Percentiles rank a stretch among this genome's conserved stretches.
phyloP scores from a whole-genome alignment of 2,888 invertebrate species.

The Thera obeliscata region DNA sequence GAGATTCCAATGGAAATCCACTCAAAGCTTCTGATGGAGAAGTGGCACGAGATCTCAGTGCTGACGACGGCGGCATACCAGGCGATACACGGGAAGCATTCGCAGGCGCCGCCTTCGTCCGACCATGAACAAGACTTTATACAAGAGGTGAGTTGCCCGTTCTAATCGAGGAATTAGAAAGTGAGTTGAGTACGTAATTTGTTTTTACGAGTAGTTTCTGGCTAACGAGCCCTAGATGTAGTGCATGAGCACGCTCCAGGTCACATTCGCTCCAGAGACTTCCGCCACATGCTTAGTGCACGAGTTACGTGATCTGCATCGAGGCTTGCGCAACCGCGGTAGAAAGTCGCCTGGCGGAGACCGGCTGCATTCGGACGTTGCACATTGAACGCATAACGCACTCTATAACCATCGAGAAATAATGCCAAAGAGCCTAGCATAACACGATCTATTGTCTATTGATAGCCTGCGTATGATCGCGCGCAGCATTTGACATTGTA shows the following conservation, averaged over 20 bases:
- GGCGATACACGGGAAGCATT: slow-evolving; percentile 91
- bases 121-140: slow-evolving; percentile 91
- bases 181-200: slow-evolving; percentile 27
- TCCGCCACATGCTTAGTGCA: slow-evolving; percentile 78
- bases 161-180: slow-evolving; percentile 37
- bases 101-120: slow-evolving; percentile 74
- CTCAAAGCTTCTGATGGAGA: slow-evolving; percentile 97
- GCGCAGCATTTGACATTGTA: slow-evolving; percentile 42
- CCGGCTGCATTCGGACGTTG: slow-evolving; percentile 75
- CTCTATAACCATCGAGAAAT: slow-evolving; percentile 68
- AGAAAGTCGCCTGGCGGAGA: slow-evolving; percentile 76
- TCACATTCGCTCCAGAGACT: slow-evolving; percentile 77
- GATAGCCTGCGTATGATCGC: slow-evolving; percentile 34
- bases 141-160: slow-evolving; percentile 88
- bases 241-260: slow-evolving; percentile 57
- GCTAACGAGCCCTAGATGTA: slow-evolving; percentile 58
- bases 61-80: slow-evolving; percentile 97
- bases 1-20: slow-evolving; percentile 98
- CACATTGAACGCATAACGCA: slow-evolving; percentile 66
- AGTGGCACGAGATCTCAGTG: slow-evolving; percentile 98
- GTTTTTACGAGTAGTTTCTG: slow-evolving; percentile 36
- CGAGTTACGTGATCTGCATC: slow-evolving; percentile 82
- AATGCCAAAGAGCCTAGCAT: slow-evolving; percentile 54
- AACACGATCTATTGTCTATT: slow-evolving; percentile 54
- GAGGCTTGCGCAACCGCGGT: slow-evolving; percentile 75